These are phyloP conservation scores for Xenops minutus DNA, from an alignment of 2,797 vertebrate species.

Conservation along the genomic window DNA sequence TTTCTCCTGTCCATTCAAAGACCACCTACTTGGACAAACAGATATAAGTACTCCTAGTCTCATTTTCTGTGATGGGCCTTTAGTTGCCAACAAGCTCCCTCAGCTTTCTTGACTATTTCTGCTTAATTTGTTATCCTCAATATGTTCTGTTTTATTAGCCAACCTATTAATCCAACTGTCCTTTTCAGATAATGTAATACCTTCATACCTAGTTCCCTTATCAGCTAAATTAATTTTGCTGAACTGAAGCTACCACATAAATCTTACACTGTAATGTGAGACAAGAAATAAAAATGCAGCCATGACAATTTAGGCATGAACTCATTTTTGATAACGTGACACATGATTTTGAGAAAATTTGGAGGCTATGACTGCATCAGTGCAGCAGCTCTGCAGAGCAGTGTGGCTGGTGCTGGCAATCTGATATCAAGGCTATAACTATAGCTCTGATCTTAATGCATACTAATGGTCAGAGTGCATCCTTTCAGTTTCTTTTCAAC, in stretches of 20 bases:
- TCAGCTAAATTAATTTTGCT: slow-evolving; percentile 3
- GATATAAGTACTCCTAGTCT: neutral
- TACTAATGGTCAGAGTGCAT: neutral
- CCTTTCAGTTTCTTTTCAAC: neutral
- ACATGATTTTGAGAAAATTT: neutral
- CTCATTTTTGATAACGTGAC: neutral
- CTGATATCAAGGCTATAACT: neutral
- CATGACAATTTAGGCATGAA: neutral
- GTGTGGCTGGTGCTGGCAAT: neutral
- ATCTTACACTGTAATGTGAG: neutral
- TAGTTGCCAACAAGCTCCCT: neutral
- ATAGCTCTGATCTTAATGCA: neutral
- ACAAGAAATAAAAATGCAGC: neutral
- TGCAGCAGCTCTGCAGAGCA: neutral
- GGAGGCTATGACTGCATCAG: neutral
- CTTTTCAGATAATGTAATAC: neutral
- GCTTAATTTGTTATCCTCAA: neutral
- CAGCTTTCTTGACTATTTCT: neutral
- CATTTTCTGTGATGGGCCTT: neutral
- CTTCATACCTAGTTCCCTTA: neutral
- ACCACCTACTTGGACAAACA: neutral
- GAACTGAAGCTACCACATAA: neutral
- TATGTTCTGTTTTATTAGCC: neutral
- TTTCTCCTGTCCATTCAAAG: neutral
- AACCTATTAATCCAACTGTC: neutral